Evolutionary conservation across 2,888 invertebrate genomes (phyloP).

Genomic region (Plebejus anna): DNA sequence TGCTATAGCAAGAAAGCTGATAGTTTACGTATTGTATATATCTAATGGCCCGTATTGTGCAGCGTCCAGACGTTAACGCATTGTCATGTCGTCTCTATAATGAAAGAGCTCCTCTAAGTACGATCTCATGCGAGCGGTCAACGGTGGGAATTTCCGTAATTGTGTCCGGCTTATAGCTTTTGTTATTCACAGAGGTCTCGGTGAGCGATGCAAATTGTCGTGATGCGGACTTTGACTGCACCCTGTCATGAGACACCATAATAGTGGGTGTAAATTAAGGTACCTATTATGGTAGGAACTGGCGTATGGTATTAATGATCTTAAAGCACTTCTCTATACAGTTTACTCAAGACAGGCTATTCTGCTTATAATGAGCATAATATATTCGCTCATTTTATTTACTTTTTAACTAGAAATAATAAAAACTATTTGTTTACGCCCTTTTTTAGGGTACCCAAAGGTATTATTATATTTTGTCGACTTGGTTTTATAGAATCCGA

Average conservation of each 20-base stretch:
- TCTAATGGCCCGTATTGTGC: slow-evolving; percentile 18
- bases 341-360: not conserved
- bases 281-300: slow-evolving; percentile 4
- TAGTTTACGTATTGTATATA: not conserved
- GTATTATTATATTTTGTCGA: no score
- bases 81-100: slow-evolving; percentile 60
- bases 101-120: slow-evolving; percentile 63
- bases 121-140: slow-evolving; percentile 60
- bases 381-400: not conserved
- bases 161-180: slow-evolving; percentile 61
- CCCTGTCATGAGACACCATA: not conserved
- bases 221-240: not conserved
- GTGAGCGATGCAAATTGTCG: slow-evolving; percentile 34
- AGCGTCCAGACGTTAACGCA: slow-evolving; percentile 45
- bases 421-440: no score
- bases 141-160: slow-evolving; percentile 67
- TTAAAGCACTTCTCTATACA: no score
- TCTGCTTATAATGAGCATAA: not conserved
- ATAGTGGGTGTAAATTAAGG: slow-evolving; percentile 3
- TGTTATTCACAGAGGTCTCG: slow-evolving; percentile 40
- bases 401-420: no score
- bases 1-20: no score
- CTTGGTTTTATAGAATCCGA: no score
- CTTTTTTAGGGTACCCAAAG: no score
- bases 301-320: not conserved